Percentiles rank a stretch among this genome's conserved stretches.
phyloP scores from a whole-genome alignment of 2,797 vertebrate species.

The Prunella strophiata region DNA sequence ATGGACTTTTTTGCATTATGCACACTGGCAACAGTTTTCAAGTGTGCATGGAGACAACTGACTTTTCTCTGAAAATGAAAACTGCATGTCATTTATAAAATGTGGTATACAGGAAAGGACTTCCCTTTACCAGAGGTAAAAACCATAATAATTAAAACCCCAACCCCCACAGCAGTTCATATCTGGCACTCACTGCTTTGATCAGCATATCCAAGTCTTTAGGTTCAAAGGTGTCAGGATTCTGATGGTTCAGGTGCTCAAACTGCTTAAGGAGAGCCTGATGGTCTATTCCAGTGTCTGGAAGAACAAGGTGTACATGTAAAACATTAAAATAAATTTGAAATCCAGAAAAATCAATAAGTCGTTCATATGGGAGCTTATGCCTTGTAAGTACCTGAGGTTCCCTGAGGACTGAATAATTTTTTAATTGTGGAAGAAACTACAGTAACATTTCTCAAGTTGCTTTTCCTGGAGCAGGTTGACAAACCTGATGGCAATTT shows the following conservation, averaged over 20 bases:
- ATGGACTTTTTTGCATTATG: background rate
- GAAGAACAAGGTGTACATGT: slow-evolving; percentile 27
- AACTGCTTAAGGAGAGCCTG: slow-evolving; percentile 95
- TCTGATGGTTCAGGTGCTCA: slow-evolving; percentile 95
- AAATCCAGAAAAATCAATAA: background rate
- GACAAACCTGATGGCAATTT: background rate
- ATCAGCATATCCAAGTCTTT: slow-evolving; percentile 96
- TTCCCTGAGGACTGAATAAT: background rate
- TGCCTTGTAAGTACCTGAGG: background rate
- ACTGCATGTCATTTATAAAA: background rate
- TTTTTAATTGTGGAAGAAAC: background rate
- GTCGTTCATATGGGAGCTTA: background rate
- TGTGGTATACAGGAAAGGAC: background rate
- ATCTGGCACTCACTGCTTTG: slow-evolving; percentile 85
- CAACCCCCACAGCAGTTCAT: background rate
- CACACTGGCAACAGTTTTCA: background rate
- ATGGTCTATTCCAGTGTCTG: slow-evolving; percentile 91
- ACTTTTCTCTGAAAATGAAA: background rate
- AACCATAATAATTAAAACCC: background rate
- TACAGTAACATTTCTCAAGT: background rate
- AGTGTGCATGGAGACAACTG: background rate
- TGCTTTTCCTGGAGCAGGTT: background rate
- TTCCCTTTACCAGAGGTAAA: slow-evolving; percentile 14
- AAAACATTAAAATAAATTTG: background rate
- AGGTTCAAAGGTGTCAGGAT: slow-evolving; percentile 95